Conservation (phyloP, 2,888 invertebrate species). For the Tiliacea aurago region DNA sequence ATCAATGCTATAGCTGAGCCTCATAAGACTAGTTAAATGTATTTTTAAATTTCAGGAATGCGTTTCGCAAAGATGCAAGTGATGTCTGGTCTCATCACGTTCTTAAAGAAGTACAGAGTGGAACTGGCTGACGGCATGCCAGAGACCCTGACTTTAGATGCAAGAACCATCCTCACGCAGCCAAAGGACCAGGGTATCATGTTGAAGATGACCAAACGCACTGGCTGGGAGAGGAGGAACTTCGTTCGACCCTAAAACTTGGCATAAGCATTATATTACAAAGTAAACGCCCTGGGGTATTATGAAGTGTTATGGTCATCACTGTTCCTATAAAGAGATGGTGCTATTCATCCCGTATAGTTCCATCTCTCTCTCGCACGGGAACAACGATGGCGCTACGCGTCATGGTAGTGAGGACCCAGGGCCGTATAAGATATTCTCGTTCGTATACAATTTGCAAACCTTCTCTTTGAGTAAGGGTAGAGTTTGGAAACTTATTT, state of each 20-base stretch:
- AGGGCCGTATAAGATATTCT: not conserved
- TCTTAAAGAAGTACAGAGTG: slow-evolving; percentile 71
- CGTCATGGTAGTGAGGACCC: not conserved
- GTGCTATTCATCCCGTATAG: not conserved
- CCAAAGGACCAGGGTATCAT: slow-evolving; percentile 45
- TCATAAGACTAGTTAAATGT: no score
- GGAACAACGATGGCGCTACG: not conserved
- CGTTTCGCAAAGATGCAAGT: slow-evolving; percentile 70
- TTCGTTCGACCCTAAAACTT: slow-evolving; percentile 7
- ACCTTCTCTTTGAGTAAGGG: not conserved
- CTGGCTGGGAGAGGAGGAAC: slow-evolving; percentile 54
- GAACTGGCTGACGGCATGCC: slow-evolving; percentile 68
- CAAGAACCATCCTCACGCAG: slow-evolving; percentile 39
- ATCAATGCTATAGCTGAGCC: not conserved
- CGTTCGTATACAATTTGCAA: not conserved
- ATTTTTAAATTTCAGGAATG: slow-evolving; percentile 15
- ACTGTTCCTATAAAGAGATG: not conserved
- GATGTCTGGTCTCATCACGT: slow-evolving; percentile 68
- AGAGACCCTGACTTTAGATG: slow-evolving; percentile 30
- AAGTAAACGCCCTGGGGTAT: not conserved
- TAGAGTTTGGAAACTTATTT: not conserved
- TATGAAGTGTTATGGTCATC: not conserved
- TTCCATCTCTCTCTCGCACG: not conserved
- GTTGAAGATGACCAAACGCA: slow-evolving; percentile 54
- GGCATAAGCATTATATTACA: not conserved